Conservation (phyloP, 2,797 vertebrate genomes). For the Tinamus major region DNA sequence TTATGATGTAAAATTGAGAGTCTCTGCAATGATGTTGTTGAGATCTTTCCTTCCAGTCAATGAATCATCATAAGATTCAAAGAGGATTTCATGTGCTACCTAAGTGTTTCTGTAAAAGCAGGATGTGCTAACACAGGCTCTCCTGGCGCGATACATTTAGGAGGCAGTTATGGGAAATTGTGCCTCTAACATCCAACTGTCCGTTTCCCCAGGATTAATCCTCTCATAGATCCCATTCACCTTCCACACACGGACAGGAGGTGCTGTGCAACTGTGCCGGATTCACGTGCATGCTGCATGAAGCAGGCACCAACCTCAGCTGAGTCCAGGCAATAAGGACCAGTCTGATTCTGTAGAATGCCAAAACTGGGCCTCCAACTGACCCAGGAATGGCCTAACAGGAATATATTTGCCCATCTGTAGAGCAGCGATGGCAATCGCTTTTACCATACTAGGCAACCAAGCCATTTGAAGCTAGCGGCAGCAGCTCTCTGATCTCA, state of each 20-base stretch:
- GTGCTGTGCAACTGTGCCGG: not conserved
- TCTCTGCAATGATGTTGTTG: not conserved
- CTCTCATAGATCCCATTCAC: not conserved
- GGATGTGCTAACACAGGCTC: not conserved
- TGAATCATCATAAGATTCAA: accelerated
- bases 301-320: not conserved
- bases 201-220: not conserved
- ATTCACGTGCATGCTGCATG: not conserved
- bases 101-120: not conserved
- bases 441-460: not conserved
- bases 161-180: not conserved
- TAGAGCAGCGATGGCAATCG: not conserved
- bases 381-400: not conserved
- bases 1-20: not conserved
- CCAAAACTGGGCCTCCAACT: not conserved
- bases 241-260: not conserved
- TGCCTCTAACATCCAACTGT: not conserved
- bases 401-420: not conserved
- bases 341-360: not conserved
- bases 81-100: not conserved
- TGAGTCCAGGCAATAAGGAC: not conserved
- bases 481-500: not conserved
- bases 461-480: not conserved
- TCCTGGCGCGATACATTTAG: not conserved
- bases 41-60: not conserved